Evolutionary conservation across 30 jellyfish, hydroid and myxozoan genomes (phyloP), one percentile per base, ranked within the genome.

Genomic region (Chironex yamaguchii): DNA sequence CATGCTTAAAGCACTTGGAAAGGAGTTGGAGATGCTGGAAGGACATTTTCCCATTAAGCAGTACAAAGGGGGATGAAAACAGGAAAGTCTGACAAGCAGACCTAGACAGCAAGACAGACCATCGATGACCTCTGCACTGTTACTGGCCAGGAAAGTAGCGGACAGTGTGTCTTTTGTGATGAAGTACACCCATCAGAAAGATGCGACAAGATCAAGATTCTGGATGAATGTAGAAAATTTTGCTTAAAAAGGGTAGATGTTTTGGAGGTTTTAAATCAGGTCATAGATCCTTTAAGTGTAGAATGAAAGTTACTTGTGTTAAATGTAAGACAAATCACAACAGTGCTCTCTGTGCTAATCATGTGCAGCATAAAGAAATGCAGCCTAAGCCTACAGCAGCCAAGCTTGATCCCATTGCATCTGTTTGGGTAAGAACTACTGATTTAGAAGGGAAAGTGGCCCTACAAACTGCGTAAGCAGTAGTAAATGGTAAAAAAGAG

Each of bases 381-480:
- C 26, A 58, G 26, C 26, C 24, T 12, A 4, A 58, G 72, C 11
- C 26, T 30, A 4, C 11, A 11, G 24, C 72, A 22, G 9, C 26
- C 11, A 1, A 20, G 75, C 75, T 27, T 62, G 20, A 12, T 35
- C 75, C 75, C 28, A 2, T 35, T 35, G n/a, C n/a, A n/a, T n/a
- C 28, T 12, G 0, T 62, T 62, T 67, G 81, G 81, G 81, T 67
- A n/a, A 62, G 81, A 0, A 67, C 30, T 67, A 67, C 81, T 4
- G 71, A 29, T 4, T 67, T 58, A 23, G 92, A 67, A 49, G 85
- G 92, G 85, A 68, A 71, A 0, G 85, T 81, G 76, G 92, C 92
- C 67, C 35, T 81, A 71, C 92, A n/a, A n/a, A n/a, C n/a, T n/a
- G 92, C 85, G 68, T 81, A 66, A 42, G 92, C 92, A 20, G 34